Conservation (phyloP, 1,140 invertebrate species). For the Macrobrachium rosenbergii region DNA sequence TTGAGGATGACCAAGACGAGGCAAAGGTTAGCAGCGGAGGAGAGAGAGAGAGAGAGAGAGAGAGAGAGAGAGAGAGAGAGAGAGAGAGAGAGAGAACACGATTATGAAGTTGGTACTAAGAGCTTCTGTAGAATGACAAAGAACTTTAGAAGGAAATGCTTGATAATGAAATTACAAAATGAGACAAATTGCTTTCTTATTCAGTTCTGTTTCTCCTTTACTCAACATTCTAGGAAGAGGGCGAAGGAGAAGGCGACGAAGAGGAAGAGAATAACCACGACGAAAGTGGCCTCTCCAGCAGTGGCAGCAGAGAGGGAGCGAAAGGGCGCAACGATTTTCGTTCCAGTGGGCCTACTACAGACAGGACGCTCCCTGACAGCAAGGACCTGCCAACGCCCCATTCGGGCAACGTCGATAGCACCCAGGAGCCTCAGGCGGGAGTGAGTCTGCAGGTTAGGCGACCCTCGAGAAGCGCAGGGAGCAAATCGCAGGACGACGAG, state of each 20-base stretch:
- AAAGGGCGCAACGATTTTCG: slow-evolving; percentile 27
- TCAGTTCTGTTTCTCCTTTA: neutral
- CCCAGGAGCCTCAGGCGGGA: neutral
- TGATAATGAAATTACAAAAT: no score
- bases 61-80: neutral
- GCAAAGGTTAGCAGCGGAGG: neutral
- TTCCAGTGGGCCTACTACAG: slow-evolving; percentile 9
- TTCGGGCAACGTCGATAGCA: neutral
- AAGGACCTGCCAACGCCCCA: neutral
- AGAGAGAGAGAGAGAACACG: no score
- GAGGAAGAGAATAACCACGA: neutral
- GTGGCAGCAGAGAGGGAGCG: slow-evolving; percentile 12
- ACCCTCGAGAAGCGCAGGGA: neutral
- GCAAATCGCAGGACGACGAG: slow-evolving; percentile 3
- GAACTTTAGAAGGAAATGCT: no score
- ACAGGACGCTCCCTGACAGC: slow-evolving; percentile 9
- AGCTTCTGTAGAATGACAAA: no score
- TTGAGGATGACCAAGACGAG: neutral
- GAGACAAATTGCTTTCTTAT: neutral
- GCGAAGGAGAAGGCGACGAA: neutral
- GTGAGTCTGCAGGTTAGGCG: neutral
- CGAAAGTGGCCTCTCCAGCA: neutral
- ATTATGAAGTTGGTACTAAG: no score
- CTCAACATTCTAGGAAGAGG: neutral
- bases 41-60: neutral